Conservation (phyloP, 1,140 invertebrate genomes). For the Pseudomyrmex pallidus region DNA sequence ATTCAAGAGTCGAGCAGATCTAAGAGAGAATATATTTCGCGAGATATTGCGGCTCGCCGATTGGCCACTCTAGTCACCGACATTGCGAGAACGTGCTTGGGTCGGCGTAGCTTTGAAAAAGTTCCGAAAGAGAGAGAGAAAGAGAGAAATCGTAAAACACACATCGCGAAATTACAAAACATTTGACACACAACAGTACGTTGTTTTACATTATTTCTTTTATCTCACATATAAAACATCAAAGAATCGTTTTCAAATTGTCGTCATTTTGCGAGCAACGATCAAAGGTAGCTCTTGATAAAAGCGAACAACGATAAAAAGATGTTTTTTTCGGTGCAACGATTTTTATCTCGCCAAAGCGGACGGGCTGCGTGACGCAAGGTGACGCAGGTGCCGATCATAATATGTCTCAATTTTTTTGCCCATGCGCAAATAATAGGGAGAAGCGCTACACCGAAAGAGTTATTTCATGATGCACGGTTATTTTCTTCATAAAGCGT, state of each 20-base stretch:
- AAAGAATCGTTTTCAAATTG: slow-evolving; percentile 18
- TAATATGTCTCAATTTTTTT: slow-evolving; percentile 40
- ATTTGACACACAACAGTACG: neutral
- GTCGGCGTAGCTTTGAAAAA: slow-evolving; percentile 1
- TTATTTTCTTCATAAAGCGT: slow-evolving; percentile 9
- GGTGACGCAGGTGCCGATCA: slow-evolving; percentile 19
- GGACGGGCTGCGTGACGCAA: neutral
- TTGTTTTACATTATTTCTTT: no score
- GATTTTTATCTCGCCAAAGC: slow-evolving; percentile 31
- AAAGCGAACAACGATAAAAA: neutral
- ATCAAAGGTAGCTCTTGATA: neutral
- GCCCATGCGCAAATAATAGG: slow-evolving; percentile 14
- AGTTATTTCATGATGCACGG: neutral
- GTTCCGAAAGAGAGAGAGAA: neutral
- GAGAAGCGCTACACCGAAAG: neutral
- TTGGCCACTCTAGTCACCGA: neutral
- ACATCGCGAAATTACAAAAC: neutral
- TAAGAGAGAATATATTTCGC: slow-evolving; percentile 28
- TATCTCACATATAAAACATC: neutral
- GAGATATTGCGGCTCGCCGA: neutral
- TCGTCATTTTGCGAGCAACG: neutral
- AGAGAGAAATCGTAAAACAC: neutral
- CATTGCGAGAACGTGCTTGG: neutral
- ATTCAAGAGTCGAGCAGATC: slow-evolving; percentile 32
- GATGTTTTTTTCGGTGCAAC: slow-evolving; percentile 2